Conservation (phyloP, 2,113 vertebrate species). For the Oryzias celebensis region DNA sequence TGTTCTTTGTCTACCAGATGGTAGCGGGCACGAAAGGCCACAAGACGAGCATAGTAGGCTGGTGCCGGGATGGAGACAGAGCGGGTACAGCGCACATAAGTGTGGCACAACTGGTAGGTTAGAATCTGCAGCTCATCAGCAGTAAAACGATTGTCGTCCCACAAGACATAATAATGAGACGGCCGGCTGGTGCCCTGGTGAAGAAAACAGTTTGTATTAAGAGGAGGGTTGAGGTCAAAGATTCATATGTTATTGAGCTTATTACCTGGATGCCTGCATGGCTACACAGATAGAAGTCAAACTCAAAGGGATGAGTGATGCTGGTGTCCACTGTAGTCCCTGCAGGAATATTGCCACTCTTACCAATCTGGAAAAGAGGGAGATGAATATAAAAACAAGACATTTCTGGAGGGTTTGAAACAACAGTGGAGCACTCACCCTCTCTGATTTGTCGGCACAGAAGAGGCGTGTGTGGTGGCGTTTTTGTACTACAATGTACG, state of each 20-base stretch:
- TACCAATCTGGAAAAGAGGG: constrained; percentile 83
- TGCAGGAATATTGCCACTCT: constrained; percentile 98
- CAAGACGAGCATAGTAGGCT: constrained; percentile 96
- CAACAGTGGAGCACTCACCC: constrained; percentile 76
- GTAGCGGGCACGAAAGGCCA: constrained; percentile 97
- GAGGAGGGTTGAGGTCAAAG: no score
- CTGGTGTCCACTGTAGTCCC: constrained; percentile 98
- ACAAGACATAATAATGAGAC: constrained; percentile 97
- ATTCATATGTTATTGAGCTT: background rate
- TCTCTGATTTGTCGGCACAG: constrained; percentile 96
- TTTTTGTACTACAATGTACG: constrained; percentile 98
- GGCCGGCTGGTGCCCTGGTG: constrained; percentile 95
- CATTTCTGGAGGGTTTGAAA: background rate
- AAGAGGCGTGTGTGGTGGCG: constrained; percentile 97
- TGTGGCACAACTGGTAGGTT: constrained; percentile 99
- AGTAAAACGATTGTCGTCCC: constrained; percentile 99
- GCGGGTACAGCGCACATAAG: constrained; percentile 95
- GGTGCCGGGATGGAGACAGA: constrained; percentile 98
- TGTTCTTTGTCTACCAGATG: constrained; percentile 99
- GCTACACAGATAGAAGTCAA: constrained; percentile 99
- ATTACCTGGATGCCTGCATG: constrained; percentile 98
- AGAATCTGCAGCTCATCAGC: constrained; percentile 98
- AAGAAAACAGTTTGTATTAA: background rate
- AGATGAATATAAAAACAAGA: constrained; percentile 1
- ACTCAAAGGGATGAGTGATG: constrained; percentile 98